Base-by-base conservation (phyloP, 2,888 invertebrate genomes). In the Phengaris alcon region DNA sequence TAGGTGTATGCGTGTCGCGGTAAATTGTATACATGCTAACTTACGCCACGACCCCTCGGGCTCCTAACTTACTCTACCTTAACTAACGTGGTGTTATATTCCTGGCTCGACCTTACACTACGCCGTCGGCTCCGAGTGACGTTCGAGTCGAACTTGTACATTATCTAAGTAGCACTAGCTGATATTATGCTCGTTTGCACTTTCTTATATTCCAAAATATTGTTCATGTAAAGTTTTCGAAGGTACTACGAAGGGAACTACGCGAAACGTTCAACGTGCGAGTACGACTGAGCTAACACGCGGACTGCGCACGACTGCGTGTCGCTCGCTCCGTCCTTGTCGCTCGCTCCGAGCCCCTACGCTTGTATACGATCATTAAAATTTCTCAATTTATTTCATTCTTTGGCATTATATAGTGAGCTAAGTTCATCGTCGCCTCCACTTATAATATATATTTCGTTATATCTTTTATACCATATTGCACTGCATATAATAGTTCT, bases 331-430 rank as follows among this genome's bases (percentile, higher is more conserved):
- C 12, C 72, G 64, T 48, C 46, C n/a, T 57, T 35, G 48, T 51
- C n/a, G n/a, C 73, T 44, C 68, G 46, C 52, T 64, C 80, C 81
- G 83, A 82, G 86, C 85, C 81, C 86, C 82, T 82, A 85, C 86
- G 81, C 82, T 83, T 86, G 84, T 78, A 80, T 84, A 85, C 86
- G 85, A 85, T 83, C 86, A 85, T 84, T 81, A 86, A 82, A 80
- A 79, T 83, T 83, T 83, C 84, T 86, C 85, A 85, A 82, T 87
- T 85, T 84, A 87, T 82, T 84, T 87, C 89, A 86, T 90, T 93
- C 93, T 93, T 93, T 93, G 93, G 93, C 91, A 92, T 93, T 92
- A 88, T 90, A 86, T 89, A 92, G 90, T 91, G 93, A 91, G 91
- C 90, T 90, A 86, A 87, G 85, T 86, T 88, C 85, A 83, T 85